These are phyloP conservation scores for Altica lythri DNA, from an alignment of 2,888 invertebrate species.

Conservation along the genomic window DNA sequence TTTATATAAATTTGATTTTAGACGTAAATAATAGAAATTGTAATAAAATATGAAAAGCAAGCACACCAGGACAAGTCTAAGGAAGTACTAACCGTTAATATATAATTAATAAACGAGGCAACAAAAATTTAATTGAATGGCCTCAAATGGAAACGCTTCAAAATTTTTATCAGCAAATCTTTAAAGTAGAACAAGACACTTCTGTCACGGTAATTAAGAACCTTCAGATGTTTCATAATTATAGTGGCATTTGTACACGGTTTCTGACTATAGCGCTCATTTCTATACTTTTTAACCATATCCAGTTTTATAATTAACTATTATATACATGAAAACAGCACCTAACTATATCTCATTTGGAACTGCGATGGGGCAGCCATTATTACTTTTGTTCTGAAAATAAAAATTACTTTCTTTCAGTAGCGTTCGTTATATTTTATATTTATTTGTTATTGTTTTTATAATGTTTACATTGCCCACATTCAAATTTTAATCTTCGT, in stretches of 20 bases:
- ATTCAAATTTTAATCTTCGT: too few relatives aligned
- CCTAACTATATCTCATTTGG: conserved; percentile 30
- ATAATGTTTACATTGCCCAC: not conserved
- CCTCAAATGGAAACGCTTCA: conserved; percentile 34
- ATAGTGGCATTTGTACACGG: conserved; percentile 50
- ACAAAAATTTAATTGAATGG: conserved; percentile 32
- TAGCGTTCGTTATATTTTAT: not conserved
- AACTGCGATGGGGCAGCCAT: conserved; percentile 20
- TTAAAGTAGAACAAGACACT: conserved; percentile 43
- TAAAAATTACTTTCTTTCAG: conserved; percentile 7
- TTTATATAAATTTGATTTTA: too few relatives aligned
- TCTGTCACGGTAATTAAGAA: conserved; percentile 52
- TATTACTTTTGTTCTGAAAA: conserved; percentile 18
- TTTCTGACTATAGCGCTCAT: conserved; percentile 43
- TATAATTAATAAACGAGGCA: conserved; percentile 31
- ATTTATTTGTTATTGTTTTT: not conserved
- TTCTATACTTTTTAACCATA: conserved; percentile 41
- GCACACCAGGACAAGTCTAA: not conserved
- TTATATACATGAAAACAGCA: conserved; percentile 33
- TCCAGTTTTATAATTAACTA: conserved; percentile 41
- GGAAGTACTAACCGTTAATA: conserved; percentile 29
- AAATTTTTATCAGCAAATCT: conserved; percentile 39
- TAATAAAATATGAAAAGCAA: not conserved
- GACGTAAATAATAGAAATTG: too few relatives aligned
- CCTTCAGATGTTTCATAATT: conserved; percentile 43